Conservation (phyloP, 2,797 vertebrate species). For the Sebastes diploproa region DNA sequence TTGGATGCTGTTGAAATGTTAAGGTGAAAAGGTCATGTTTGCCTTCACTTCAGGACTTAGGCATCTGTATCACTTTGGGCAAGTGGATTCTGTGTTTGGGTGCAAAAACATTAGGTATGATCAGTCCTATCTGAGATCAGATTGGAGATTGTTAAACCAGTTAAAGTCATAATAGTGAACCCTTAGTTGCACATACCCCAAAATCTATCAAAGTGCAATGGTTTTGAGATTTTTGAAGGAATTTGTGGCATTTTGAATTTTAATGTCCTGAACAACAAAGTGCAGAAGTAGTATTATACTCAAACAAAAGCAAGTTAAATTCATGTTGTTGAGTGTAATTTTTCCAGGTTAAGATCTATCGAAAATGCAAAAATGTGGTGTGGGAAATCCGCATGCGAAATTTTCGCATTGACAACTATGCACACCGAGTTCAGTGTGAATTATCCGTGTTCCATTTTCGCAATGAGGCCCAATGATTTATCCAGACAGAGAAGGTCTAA, state of each 20-base stretch:
- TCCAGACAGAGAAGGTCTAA: too few relatives aligned
- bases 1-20: not conserved
- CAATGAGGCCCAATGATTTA: too few relatives aligned
- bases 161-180: not conserved
- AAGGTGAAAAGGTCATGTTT: not conserved
- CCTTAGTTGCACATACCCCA: not conserved
- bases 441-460: too few relatives aligned
- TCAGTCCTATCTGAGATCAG: not conserved
- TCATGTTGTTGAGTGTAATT: not conserved
- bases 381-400: too few relatives aligned
- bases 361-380: too few relatives aligned
- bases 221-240: not conserved
- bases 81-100: too few relatives aligned
- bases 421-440: too few relatives aligned
- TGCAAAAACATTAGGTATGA: not conserved
- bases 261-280: not conserved
- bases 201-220: not conserved
- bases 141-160: not conserved
- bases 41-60: not conserved
- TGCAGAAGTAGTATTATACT: not conserved
- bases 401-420: too few relatives aligned
- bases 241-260: not conserved
- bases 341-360: not conserved
- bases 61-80: too few relatives aligned
- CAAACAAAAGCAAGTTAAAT: slow-evolving; percentile 3